These are phyloP conservation scores for Orussus abietinus DNA, from an alignment of 1,140 invertebrate species.

Conservation along the genomic window DNA sequence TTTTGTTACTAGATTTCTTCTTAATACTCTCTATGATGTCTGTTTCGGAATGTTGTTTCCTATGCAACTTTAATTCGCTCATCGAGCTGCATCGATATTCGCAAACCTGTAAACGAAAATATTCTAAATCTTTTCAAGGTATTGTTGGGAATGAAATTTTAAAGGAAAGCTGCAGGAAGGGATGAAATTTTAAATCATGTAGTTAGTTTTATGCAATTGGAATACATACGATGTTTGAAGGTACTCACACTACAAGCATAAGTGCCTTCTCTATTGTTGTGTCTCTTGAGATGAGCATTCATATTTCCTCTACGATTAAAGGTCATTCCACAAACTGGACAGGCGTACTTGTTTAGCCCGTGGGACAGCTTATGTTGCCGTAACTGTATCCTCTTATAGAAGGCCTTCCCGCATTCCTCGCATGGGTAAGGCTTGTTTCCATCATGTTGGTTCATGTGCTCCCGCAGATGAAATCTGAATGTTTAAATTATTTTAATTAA, in stretches of 20 bases:
- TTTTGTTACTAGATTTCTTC: slow-evolving; percentile 23
- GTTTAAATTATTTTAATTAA: no score
- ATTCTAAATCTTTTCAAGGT: slow-evolving; percentile 6
- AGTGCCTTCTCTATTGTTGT: slow-evolving; percentile 26
- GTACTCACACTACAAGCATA: slow-evolving; percentile 41
- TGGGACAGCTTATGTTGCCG: slow-evolving; percentile 42
- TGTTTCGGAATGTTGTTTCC: slow-evolving; percentile 32
- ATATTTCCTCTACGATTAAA: slow-evolving; percentile 47
- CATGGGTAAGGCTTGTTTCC: slow-evolving; percentile 48
- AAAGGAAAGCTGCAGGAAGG: no score
- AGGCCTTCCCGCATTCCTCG: slow-evolving; percentile 48
- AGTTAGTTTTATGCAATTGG: slow-evolving; percentile 3
- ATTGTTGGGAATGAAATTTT: slow-evolving; percentile 6
- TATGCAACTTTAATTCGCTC: slow-evolving; percentile 39
- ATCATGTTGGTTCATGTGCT: slow-evolving; percentile 45
- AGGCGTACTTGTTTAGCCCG: slow-evolving; percentile 33
- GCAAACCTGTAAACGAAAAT: slow-evolving; percentile 35
- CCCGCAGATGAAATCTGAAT: slow-evolving; percentile 42
- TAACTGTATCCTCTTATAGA: slow-evolving; percentile 45
- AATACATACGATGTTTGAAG: no score
- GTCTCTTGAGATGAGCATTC: slow-evolving; percentile 41
- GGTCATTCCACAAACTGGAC: slow-evolving; percentile 33
- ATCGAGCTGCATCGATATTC: slow-evolving; percentile 32
- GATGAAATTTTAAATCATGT: slow-evolving; percentile 6
- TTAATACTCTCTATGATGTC: slow-evolving; percentile 34